These are phyloP conservation scores for Cettia cetti DNA, from an alignment of 2,113 vertebrate species.

Conservation along the genomic window DNA sequence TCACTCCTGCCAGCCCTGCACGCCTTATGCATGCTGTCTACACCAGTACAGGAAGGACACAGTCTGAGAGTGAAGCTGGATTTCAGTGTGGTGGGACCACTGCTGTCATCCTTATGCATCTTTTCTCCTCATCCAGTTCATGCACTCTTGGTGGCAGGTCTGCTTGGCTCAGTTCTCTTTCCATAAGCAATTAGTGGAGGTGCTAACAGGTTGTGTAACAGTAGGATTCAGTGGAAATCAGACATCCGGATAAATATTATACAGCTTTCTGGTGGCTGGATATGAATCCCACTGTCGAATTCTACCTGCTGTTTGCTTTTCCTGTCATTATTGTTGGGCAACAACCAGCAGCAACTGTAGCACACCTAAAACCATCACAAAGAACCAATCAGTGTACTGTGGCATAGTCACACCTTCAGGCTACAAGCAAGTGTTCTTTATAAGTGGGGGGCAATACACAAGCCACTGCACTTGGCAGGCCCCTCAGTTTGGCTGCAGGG, in stretches of 20 bases:
- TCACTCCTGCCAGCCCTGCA: background rate
- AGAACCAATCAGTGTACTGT: background rate
- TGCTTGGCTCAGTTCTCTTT: background rate
- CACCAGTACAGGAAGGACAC: accelerated
- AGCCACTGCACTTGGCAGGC: background rate
- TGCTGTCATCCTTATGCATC: background rate
- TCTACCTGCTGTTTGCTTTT: background rate
- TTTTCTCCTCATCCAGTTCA: background rate
- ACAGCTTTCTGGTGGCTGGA: background rate
- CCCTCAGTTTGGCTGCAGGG: background rate
- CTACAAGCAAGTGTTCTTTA: background rate
- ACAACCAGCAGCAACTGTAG: background rate
- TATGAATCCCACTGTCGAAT: background rate
- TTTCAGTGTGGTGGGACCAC: background rate
- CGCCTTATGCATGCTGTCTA: accelerated
- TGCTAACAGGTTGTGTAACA: background rate
- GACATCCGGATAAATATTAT: background rate
- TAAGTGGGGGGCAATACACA: background rate
- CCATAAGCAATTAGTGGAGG: background rate
- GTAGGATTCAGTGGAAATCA: background rate
- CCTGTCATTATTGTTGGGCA: background rate
- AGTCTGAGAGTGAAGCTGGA: background rate
- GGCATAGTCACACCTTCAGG: background rate
- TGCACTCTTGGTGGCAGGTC: too few species aligned
- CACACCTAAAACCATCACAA: background rate